Percentiles rank a stretch among this genome's conserved stretches.
phyloP scores from a whole-genome alignment of 92 coral and sea anemone species.

The Porites rus region DNA sequence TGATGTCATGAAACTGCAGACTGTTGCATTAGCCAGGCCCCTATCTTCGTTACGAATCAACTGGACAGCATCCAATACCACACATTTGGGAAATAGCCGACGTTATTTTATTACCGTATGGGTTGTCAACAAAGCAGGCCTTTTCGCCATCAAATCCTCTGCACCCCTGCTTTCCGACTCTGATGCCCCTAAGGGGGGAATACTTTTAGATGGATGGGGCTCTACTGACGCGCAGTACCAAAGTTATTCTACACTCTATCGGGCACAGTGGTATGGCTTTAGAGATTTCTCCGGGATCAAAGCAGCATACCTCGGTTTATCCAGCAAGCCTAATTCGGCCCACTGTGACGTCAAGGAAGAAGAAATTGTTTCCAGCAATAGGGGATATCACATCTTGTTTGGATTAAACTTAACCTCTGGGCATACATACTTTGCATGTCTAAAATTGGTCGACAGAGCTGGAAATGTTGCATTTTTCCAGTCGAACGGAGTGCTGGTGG shows the following conservation, averaged over 20 bases:
- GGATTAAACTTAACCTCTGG: slow-evolving; percentile 84
- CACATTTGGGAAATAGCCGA: slow-evolving; percentile 67
- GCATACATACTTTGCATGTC: slow-evolving; percentile 74
- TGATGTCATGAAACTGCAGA: slow-evolving; percentile 68
- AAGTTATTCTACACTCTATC: slow-evolving; percentile 75
- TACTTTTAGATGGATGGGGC: slow-evolving; percentile 95
- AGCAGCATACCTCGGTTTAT: slow-evolving; percentile 78
- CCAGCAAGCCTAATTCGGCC: slow-evolving; percentile 52
- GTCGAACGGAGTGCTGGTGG: slow-evolving; percentile 84
- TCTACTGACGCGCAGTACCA: slow-evolving; percentile 83
- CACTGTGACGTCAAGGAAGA: slow-evolving; percentile 73
- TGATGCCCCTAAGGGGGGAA: slow-evolving; percentile 79
- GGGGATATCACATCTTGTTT: slow-evolving; percentile 69
- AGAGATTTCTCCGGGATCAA: slow-evolving; percentile 80
- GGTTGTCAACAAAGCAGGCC: slow-evolving; percentile 86
- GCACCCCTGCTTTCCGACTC: slow-evolving; percentile 79
- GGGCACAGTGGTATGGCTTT: slow-evolving; percentile 93
- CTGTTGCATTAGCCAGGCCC: slow-evolving; percentile 41
- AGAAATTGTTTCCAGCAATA: slow-evolving; percentile 60
- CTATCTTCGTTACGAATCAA: slow-evolving; percentile 68
- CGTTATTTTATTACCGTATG: slow-evolving; percentile 84
- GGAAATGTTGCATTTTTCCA: slow-evolving; percentile 79
- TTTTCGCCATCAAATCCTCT: slow-evolving; percentile 76
- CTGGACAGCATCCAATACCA: slow-evolving; percentile 77
- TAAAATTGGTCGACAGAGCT: slow-evolving; percentile 82